A percentile compares a stretch with the other conserved stretches of the same genome.
Conservation (phyloP, 2,888 invertebrate species). For the Drosophila setosimentum region DNA sequence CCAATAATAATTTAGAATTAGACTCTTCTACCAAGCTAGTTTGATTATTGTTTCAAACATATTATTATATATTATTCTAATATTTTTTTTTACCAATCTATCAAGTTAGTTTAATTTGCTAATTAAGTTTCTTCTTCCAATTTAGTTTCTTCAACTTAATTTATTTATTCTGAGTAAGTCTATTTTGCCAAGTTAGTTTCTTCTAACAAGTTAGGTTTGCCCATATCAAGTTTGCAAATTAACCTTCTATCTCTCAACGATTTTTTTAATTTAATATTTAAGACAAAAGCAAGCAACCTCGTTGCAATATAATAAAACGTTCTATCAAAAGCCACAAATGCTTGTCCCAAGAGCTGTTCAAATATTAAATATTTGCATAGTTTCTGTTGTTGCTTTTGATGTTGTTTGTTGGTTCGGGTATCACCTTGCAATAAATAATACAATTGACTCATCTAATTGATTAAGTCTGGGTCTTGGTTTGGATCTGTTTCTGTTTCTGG, state of each 20-base stretch:
- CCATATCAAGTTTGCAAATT: neutral
- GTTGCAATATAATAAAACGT: constrained; percentile 18
- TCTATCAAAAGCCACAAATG: constrained; percentile 5
- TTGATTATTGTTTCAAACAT: neutral
- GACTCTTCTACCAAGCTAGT: neutral
- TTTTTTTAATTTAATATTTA: constrained; percentile 2
- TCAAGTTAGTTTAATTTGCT: neutral
- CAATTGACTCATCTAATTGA: constrained; percentile 35
- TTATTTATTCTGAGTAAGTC: neutral
- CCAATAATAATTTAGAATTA: neutral
- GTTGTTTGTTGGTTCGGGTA: constrained; percentile 12
- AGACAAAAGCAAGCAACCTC: neutral
- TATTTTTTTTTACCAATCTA: neutral
- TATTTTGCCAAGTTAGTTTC: neutral
- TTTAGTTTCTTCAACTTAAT: neutral
- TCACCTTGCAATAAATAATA: constrained; percentile 36
- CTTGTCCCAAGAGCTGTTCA: constrained; percentile 37
- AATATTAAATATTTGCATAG: constrained; percentile 41
- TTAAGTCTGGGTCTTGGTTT: constrained; percentile 22
- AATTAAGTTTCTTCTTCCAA: neutral
- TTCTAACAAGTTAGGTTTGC: neutral
- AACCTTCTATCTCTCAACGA: neutral
- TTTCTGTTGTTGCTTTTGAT: constrained; percentile 8
- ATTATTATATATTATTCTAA: neutral
- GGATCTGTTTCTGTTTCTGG: neutral